phyloP scores from a whole-genome alignment of 2,113 vertebrate genomes.

The Amblyopsis rosae region DNA sequence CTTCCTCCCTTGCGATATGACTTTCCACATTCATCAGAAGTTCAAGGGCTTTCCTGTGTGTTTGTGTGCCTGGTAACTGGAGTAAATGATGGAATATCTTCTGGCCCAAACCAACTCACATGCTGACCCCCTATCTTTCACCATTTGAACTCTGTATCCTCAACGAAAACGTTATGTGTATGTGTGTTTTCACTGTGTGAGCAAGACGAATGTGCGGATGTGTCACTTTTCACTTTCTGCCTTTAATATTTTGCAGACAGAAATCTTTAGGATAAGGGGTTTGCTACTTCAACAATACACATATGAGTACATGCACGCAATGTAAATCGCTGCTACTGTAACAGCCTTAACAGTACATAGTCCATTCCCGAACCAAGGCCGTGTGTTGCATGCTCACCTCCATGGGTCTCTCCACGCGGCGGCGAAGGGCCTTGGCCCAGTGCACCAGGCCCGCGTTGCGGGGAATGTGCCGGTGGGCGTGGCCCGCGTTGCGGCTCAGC shows the following conservation, averaged over 20 bases:
- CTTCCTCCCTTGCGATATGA: neutral
- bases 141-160: neutral
- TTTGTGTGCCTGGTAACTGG: neutral
- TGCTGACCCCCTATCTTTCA: neutral
- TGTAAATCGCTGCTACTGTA: too few species aligned
- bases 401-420: slow-evolving; percentile 74
- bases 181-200: neutral
- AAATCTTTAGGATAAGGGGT: neutral
- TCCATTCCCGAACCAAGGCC: too few species aligned
- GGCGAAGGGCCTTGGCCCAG: slow-evolving; percentile 68
- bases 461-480: slow-evolving; percentile 71
- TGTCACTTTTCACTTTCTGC: neutral
- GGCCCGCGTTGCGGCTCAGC: slow-evolving; percentile 56
- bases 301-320: too few species aligned
- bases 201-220: neutral
- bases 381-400: slow-evolving; percentile 60
- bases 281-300: too few species aligned
- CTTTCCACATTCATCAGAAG: slow-evolving; percentile 18
- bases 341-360: too few species aligned
- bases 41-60: slow-evolving; percentile 19
- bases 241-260: neutral
- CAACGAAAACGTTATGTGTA: neutral
- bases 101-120: neutral
- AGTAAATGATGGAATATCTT: neutral
- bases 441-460: slow-evolving; percentile 70